phyloP scores from a whole-genome alignment of 2,113 vertebrate species.

The Rousettus leschenaultii region DNA sequence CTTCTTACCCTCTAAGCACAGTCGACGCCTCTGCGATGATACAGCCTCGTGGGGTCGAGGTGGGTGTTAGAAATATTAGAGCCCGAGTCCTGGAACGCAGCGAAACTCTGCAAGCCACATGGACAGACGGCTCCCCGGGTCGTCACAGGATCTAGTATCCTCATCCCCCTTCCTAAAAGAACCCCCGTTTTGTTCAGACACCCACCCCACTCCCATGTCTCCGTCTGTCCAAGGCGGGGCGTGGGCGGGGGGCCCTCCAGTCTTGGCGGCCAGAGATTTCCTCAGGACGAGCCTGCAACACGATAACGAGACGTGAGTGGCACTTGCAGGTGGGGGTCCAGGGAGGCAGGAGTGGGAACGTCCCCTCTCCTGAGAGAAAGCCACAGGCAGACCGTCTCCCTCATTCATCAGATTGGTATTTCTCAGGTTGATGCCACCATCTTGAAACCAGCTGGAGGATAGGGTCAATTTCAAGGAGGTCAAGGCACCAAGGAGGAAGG shows the following conservation, averaged over 20 bases:
- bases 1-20: background rate
- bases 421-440: background rate
- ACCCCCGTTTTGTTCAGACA: background rate
- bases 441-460: background rate
- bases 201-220: too few relatives aligned
- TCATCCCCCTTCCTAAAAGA: background rate
- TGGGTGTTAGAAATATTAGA: background rate
- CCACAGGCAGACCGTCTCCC: background rate
- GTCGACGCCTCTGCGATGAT: background rate
- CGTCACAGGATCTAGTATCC: accelerated
- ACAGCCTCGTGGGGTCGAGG: background rate
- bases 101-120: background rate
- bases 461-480: background rate
- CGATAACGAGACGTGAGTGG: background rate
- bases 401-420: background rate
- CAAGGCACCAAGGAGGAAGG: background rate
- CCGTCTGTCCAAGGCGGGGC: background rate
- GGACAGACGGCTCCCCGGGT: background rate
- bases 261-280: background rate
- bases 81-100: background rate
- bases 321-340: too few relatives aligned
- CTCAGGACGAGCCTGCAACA: background rate
- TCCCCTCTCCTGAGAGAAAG: background rate
- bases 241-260: accelerated
- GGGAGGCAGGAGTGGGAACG: background rate